Evolutionary conservation across 2,113 vertebrate species (phyloP).

Genomic region (Heterocephalus glaber): DNA sequence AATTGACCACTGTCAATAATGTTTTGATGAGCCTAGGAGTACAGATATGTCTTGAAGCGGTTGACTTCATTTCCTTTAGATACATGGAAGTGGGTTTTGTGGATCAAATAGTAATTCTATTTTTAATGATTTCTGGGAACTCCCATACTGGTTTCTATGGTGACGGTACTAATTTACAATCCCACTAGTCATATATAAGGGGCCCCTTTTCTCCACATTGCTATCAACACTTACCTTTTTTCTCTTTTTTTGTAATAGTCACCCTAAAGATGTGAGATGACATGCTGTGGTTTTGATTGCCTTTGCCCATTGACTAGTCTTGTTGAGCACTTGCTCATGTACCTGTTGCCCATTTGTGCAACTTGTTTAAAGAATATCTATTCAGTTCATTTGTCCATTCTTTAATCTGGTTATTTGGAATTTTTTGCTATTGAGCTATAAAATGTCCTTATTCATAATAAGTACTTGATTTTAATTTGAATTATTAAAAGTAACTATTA

Average conservation of each 20-base stretch:
- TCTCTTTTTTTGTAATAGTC: background rate
- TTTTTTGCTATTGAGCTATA: background rate
- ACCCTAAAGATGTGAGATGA: background rate
- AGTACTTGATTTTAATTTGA: background rate
- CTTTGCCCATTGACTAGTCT: background rate
- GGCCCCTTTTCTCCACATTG: background rate
- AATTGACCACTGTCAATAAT: background rate
- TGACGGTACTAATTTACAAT: background rate
- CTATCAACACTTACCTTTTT: background rate
- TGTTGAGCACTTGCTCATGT: background rate
- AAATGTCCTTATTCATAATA: background rate
- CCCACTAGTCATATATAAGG: background rate
- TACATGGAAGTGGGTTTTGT: background rate
- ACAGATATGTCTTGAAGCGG: background rate
- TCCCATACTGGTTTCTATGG: background rate
- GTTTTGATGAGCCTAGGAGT: background rate
- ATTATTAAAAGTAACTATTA: conserved; percentile 13
- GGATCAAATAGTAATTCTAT: background rate
- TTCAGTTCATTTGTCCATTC: background rate
- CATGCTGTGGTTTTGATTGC: background rate
- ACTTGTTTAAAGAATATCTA: background rate
- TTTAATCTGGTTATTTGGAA: background rate
- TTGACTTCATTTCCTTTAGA: background rate
- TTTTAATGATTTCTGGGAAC: background rate
- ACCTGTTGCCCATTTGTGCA: background rate